Evolutionary conservation across 2,113 vertebrate species (phyloP).

Genomic region (Tiliqua scincoides): DNA sequence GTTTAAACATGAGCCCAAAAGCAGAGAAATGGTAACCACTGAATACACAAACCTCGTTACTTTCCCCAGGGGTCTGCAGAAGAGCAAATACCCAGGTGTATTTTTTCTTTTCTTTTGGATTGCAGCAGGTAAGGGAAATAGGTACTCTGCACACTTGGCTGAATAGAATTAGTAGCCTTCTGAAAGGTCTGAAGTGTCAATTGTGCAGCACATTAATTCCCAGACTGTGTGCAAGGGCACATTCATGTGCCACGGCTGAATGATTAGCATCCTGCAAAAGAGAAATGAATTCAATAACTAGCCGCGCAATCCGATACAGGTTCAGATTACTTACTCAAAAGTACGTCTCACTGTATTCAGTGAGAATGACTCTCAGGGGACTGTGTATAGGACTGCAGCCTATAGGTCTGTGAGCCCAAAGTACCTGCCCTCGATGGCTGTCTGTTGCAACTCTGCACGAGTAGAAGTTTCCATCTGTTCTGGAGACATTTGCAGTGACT

Average conservation of each 20-base stretch:
- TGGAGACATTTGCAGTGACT: neutral
- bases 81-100: slow-evolving; percentile 22
- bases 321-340: no score
- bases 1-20: slow-evolving; percentile 22
- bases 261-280: neutral
- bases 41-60: neutral
- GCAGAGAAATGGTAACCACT: neutral
- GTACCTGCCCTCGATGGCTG: neutral
- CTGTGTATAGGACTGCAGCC: no score
- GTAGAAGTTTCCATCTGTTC: neutral
- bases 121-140: slow-evolving; percentile 15
- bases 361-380: no score
- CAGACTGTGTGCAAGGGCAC: neutral
- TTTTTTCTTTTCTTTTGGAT: slow-evolving; percentile 8
- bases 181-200: neutral
- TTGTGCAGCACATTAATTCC: neutral
- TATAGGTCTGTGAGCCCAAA: neutral
- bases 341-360: no score
- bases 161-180: neutral
- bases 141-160: neutral
- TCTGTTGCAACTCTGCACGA: neutral
- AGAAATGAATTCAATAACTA: neutral
- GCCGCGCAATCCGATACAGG: no score
- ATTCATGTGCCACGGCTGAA: neutral
- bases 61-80: neutral